Base-by-base conservation (phyloP, 2,797 vertebrate species). In the Bradypus variegatus region DNA sequence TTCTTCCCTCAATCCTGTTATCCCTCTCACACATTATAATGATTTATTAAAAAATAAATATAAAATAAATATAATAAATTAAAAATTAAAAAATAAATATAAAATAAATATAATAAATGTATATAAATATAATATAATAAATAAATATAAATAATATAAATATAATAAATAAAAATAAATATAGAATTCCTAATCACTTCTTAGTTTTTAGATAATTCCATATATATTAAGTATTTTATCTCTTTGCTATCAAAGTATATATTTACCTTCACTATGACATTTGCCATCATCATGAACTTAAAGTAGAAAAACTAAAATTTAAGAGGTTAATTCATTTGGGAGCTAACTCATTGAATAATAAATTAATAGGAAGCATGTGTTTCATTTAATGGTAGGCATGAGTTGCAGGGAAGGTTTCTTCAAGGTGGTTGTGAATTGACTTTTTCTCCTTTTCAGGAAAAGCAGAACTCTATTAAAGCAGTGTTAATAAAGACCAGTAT, bases 341-440 rank as follows among this genome's bases (percentile, higher is more conserved):
- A 53, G 65, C n/a, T 62, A 72, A 86, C 33, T 86, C 23, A 91
- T 85, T 80, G 72, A 89, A 86, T 67, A 86, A 89, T 64, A 85
- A 88, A 79, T 53, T 75, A 62, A 83, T 38, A 78, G 31, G 36
- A 75, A 86, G 33, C 16, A 75, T 72, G 33, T 15, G 6, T 36
- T 83, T 83, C 18, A 78, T 84, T 69, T 69, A 73, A 33, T 78
- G 48, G 48, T 62, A 53, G 31, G 27, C 33, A 14, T 67, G 31
- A 93, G n/a, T 8, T 62, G 12, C 50, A 78, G 13, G 31, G n/a
- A 86, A 82, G 14, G 3, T 50, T 88, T 58, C 79, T 38, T 58
- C 69, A 89, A 55, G 64, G 21, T 67, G 41, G 33, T 48, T 75
- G 29, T 75, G 64, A 82, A 19, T 12, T 50, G 69, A 8, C 29